Evolutionary conservation across 92 coral and sea anemone genomes (phyloP), one percentile per base, ranked within the genome.

Genomic region (Zoanthus sociatus): DNA sequence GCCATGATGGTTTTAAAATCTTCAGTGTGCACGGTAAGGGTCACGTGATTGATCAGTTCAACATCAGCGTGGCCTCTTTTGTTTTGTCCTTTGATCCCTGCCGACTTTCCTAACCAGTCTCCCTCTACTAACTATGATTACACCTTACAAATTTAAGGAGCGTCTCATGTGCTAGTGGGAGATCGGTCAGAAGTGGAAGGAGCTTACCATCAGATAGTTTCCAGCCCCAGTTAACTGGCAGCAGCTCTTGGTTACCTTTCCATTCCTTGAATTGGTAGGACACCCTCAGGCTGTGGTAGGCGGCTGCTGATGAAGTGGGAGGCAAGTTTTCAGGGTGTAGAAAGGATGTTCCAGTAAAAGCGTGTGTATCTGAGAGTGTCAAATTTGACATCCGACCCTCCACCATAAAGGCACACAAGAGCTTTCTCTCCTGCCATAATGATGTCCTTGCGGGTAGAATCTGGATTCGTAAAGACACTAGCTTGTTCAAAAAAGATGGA

Each of bases 211-310:
- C 86, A 13, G 56, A 20, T 33, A 92, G 16, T 73, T 81, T 85
- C 92, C 88, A 88, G 92, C 92, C 94, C 64, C 87, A 84, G 48
- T 88, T 90, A 13, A 21, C 84, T 71, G 92, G 88, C 20, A n/a
- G 71, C 20, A 66, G 71, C 2, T 66, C 71, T 66, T 10, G 71
- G 32, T 66, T 66, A 33, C 87, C 89, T 74, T 90, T 90, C 92
- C 89, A 86, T 45, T 85, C 75, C 87, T 26, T 26, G 26, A 26
- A 0, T 42, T 90, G 87, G 42, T 64, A 76, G 79, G 82, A 88
- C 9, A 88, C 87, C 75, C 89, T 86, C 33, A 48, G 53, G 53
- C 53, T 48, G 9, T 48, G 53, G 53, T 48, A 48, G 6, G 53
- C 9, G 9, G 53, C 53, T 5, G 53, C 53, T 48, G 53, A 5